Conservation (phyloP, 2,113 vertebrate genomes). For the Hippocampus guttulatus region DNA sequence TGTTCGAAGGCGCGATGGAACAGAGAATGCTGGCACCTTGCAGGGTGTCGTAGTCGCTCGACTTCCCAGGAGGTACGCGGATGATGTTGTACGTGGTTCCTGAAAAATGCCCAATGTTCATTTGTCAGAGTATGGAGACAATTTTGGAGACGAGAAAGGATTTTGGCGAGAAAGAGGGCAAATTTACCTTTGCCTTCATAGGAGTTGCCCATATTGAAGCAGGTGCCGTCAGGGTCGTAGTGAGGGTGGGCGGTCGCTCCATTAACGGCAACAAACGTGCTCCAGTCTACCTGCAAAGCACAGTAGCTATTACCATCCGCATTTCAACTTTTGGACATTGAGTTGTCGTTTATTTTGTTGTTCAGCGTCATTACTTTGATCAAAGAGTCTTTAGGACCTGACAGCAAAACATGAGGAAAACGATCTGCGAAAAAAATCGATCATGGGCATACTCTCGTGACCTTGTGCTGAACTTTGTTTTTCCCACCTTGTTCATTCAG, state of each 20-base stretch:
- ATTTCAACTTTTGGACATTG: not conserved
- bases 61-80: constrained; percentile 75
- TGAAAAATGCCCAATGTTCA: constrained; percentile 35
- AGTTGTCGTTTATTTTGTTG: not conserved
- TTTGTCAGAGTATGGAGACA: not conserved
- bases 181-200: constrained; percentile 78
- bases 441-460: too few relatives aligned
- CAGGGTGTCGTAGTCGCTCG: constrained; percentile 63
- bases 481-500: too few relatives aligned
- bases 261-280: constrained; percentile 87
- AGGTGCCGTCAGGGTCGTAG: constrained; percentile 84
- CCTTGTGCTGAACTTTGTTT: too few relatives aligned
- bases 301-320: not conserved
- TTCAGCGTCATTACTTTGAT: too few relatives aligned
- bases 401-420: too few relatives aligned
- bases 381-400: too few relatives aligned
- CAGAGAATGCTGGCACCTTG: constrained; percentile 82
- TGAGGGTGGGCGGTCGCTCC: constrained; percentile 94
- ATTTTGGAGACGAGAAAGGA: not conserved
- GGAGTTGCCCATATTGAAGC: constrained; percentile 95
- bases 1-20: constrained; percentile 77
- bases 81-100: constrained; percentile 87
- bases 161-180: not conserved
- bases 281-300: constrained; percentile 85
- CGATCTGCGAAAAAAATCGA: too few relatives aligned